Evolutionary conservation across 2,888 invertebrate species (phyloP), one percentile per base, ranked within the genome.

Genomic region (Agrilus cyanescens): DNA sequence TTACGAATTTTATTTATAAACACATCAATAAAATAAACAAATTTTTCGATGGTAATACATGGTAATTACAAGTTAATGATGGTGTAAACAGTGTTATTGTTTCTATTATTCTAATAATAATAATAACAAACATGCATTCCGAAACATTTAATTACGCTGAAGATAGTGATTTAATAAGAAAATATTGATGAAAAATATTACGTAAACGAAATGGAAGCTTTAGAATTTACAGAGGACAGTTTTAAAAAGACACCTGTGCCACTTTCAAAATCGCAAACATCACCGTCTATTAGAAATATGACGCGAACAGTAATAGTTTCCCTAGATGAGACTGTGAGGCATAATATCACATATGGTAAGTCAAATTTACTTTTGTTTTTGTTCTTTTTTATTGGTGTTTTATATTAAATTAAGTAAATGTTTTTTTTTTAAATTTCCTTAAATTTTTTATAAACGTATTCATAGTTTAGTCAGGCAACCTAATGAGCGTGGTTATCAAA

Each of bases 261-360:
- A 36, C 46, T 66, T 41, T 66, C 66, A 35, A 65, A 63, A 57
- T 65, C 66, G 13, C 58, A 60, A 37, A 44, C 55, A 20, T 62
- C 65, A 60, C 65, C 63, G 51, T 63, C 66, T 60, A 60, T 63
- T 47, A 61, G 67, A 36, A 52, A 51, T 45, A 63, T 64, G 61
- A 67, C 66, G 36, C 61, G 62, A 51, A 67, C 66, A 47, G 67
- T 67, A 38, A 65, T 66, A 30, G 66, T 67, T 33, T 66, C 66
- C 10, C 54, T 67, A 41, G 62, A 54, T 57, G 68, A 68, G 57
- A 73, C 72, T 57, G 69, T 74, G 62, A 74, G 71, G 46, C 74
- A 73, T 59, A 68, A 70, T 56, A 68, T 74, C 53, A 74, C 73
- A 49, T 74, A 72, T 58, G 74, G 74, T 75, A 57, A 63, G 67